phyloP scores from a whole-genome alignment of 2,113 vertebrate species.

The Hemichromis elongatus region DNA sequence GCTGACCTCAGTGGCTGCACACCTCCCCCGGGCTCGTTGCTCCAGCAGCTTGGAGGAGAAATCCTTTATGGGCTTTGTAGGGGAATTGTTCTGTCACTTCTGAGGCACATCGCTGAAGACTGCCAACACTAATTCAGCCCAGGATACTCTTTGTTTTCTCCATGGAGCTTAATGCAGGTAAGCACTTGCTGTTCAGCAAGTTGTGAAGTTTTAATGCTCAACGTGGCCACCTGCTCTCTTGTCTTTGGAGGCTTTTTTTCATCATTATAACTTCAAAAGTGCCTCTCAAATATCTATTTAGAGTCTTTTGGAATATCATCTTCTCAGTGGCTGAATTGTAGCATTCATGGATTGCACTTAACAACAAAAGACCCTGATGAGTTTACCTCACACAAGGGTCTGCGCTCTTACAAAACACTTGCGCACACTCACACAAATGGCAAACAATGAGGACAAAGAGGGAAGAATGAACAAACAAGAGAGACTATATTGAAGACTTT shows the following conservation, averaged over 20 bases:
- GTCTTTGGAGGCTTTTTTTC: conserved; percentile 22
- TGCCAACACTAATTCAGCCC: not conserved
- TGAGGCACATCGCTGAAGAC: not conserved
- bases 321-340: not conserved
- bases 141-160: conserved; percentile 33
- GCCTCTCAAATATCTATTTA: not conserved
- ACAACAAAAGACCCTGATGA: conserved; percentile 1
- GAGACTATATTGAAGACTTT: not conserved
- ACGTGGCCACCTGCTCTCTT: not conserved
- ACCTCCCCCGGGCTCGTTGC: not conserved
- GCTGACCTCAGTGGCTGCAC: not conserved
- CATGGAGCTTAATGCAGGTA: conserved; percentile 60
- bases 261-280: not conserved
- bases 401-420: not conserved
- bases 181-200: conserved; percentile 6
- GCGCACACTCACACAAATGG: not conserved
- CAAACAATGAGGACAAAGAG: not conserved
- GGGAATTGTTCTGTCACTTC: not conserved
- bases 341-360: not conserved
- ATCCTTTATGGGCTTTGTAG: not conserved
- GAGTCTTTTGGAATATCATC: not conserved
- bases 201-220: not conserved
- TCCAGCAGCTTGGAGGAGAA: not conserved
- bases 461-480: not conserved
- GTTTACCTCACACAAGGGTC: not conserved